Evolutionary conservation across 2,113 vertebrate genomes (phyloP), one percentile per base, ranked within the genome.

Genomic region (Arenaria interpres): DNA sequence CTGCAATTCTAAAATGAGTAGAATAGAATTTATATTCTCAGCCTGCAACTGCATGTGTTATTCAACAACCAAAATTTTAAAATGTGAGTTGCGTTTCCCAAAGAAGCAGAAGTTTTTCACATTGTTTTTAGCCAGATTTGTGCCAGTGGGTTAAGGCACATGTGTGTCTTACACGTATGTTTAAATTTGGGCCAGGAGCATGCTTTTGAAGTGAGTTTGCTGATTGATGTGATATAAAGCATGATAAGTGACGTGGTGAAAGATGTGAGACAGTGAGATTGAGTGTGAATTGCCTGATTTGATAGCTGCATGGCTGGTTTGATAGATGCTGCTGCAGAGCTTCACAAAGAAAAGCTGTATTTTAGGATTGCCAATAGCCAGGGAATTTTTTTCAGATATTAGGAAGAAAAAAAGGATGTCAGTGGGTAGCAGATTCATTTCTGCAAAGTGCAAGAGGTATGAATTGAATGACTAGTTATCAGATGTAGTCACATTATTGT

Each of bases 141-240:
- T 67, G 10, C 25, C 53, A 21, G 39, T 75, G 33, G 17, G 14
- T 54, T 74, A 63, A 41, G 28, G 30, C 21, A 60, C 2, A 0
- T 20, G 22, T 20, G 14, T 7, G 18, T 4, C 21, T 10, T 25
- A 2, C 20, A 4, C 14, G 5, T 22, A 1, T 27, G 14, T 41
- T 73, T 69, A 51, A 43, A 1, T 43, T 66, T 73, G 25, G 16
- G 5, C 13, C 77, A 75, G 66, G 3, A 67, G 22, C 10, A 18
- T 87, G 80, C 43, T 81, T 93, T 78, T 89, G 37, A 85, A 81
- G 27, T 57, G 33, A 89, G 28, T 71, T 89, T 88, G 30, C n/a
- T 35, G 46, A 82, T 6, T 82, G 27, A 21, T 28, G 20, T 35
- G 32, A 33, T 63, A 37, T 16, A 50, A 91, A 75, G 13, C 8